Base-by-base conservation (phyloP, 2,888 invertebrate species). In the Sicus ferrugineus region DNA sequence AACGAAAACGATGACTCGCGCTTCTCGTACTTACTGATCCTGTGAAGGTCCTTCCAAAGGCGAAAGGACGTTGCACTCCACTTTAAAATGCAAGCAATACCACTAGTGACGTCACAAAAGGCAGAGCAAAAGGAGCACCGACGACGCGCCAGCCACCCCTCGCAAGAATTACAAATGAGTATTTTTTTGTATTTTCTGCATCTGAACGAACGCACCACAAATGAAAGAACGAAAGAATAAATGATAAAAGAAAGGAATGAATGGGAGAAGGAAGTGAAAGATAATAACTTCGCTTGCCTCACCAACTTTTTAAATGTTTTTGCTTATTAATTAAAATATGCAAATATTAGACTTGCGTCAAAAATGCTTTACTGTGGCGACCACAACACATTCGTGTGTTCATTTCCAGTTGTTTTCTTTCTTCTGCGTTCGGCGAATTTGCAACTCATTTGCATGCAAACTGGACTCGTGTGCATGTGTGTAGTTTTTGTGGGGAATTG, bases 251-350 rank as follows among this genome's bases (percentile, higher is more conserved):
- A 21, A 52, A 21, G 19, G 21, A 19, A 26, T 14, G 26, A 28
- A 56, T 23, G 23, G 21, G 42, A 46, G 58, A 58, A 31, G 58
- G 31, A 50, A 59, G 59, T 59, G 48, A 31, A 58, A 67, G 46
- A 42, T 67, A 59, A 67, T 67, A 59, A 67, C 46, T 67, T 67
- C 67, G 46, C 46, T 67, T 42, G 26, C 34, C 59, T 67, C 46
- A n/a, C 34, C 46, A 59, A 67, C 23, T 67, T 58, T 31, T 58
- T 34, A 58, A 67, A 59, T 67, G 59, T 67, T 59, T 67, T 58
- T n/a, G 46, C n/a, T n/a, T 48, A 67, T 59, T 67, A 67, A 67
- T 67, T 67, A 67, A 48, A 67, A 67, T 67, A 67, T 67, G 67
- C 67, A 67, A 67, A 67, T 67, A 46, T 67, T 59, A 46, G 48